Evolutionary conservation across 2,113 vertebrate species (phyloP), one percentile per base, ranked within the genome.

Genomic region (Toxotes jaculatrix): DNA sequence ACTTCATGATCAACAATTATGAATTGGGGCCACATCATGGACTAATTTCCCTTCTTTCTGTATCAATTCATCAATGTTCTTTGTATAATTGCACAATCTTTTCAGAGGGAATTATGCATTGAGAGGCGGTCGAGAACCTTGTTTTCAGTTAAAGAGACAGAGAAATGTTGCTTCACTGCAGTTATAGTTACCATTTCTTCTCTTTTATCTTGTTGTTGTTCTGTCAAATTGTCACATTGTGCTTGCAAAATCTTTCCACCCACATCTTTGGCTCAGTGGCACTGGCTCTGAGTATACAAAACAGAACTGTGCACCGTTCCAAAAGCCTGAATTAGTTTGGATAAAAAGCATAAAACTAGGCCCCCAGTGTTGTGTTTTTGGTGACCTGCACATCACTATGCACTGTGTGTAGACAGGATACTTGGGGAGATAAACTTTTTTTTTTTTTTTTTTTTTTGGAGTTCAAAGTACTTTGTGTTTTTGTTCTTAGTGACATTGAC

Each of bases 401-500:
- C 9, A 16, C 36, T 53, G 8, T 56, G 55, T 40, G 16, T 19
- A 6, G 23, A 61, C 9, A 21, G 32, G 49, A 80, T 40, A 21
- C 17, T 57, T 71, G 40, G 4, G n/a, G 36, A 42, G 34, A 34
- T 31, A 27, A 19, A 65, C 21, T 6, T 16, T n/a, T 47, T 47
- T 14, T 17, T 47, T n/a, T 53, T 34, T 31, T 27, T 55, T 14
- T 17, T 47, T n/a, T 53, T 34, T 31, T 27, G 47, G 10, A 4
- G n/a, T 53, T 12, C 27, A n/a, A 61, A 40, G 49, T 71, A 11
- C 38, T 43, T 45, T 83, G 23, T 71, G n/a, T 27, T 68, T 93
- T 80, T 67, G n/a, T 64, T 79, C 40, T 32, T 74, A 99, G 98
- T 94, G 98, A 99, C 94, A 99, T 99, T 68, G 98, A 99, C 92